Conservation (phyloP, 2,888 invertebrate genomes). For the Seira sanloemensis region DNA sequence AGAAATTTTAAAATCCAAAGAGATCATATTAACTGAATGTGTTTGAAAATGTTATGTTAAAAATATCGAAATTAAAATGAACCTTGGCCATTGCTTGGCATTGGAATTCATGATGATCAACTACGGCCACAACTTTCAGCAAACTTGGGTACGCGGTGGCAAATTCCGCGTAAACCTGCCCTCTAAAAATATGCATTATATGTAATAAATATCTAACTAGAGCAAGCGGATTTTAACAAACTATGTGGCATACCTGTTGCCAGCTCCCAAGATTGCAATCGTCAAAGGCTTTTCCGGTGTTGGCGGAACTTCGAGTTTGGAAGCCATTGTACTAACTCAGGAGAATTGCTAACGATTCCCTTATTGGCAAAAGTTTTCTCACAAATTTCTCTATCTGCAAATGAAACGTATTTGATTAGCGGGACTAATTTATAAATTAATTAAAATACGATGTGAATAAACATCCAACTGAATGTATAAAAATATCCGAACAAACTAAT, state of each 20-base stretch:
- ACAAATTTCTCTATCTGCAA: too few relatives aligned
- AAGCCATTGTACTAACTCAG: slow-evolving; percentile 33
- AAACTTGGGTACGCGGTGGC: slow-evolving; percentile 67
- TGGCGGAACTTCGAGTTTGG: slow-evolving; percentile 24
- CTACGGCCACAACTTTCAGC: slow-evolving; percentile 71
- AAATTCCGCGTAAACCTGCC: slow-evolving; percentile 66
- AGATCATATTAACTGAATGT: background rate
- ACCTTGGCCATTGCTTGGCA: slow-evolving; percentile 65
- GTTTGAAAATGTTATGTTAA: background rate
- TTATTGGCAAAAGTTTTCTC: too few relatives aligned
- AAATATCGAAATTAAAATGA: too few relatives aligned
- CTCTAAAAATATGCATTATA: slow-evolving; percentile 53
- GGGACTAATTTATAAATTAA: too few relatives aligned
- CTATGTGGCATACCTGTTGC: slow-evolving; percentile 70
- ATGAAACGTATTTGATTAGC: too few relatives aligned
- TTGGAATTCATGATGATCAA: slow-evolving; percentile 69
- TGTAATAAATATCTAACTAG: background rate
- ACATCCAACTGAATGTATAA: too few relatives aligned
- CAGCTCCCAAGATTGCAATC: slow-evolving; percentile 70
- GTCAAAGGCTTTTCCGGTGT: slow-evolving; percentile 66
- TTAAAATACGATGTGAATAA: too few relatives aligned
- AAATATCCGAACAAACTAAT: too few relatives aligned
- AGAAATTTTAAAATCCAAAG: too few relatives aligned
- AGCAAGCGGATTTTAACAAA: too few relatives aligned
- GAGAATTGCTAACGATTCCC: too few relatives aligned